A percentile compares a stretch with the other conserved stretches of the same genome.
Conservation (phyloP, 2,113 vertebrate species). For the Microcebus jonahi region DNA sequence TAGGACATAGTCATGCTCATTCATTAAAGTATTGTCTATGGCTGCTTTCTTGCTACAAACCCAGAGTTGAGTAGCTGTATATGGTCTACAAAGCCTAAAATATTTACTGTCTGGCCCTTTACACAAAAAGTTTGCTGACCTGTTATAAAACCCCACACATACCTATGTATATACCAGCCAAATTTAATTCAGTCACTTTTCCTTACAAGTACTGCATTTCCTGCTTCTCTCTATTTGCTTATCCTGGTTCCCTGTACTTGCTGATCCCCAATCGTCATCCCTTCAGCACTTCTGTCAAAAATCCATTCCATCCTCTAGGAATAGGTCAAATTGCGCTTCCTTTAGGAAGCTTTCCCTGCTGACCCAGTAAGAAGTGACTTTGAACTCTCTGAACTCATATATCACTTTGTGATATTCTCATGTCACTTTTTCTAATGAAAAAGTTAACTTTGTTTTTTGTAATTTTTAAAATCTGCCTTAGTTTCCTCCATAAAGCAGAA, state of each 20-base stretch:
- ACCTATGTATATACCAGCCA: not conserved
- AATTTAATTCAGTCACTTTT: not conserved
- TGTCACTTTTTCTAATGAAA: not conserved
- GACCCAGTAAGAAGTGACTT: not conserved
- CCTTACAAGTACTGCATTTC: not conserved
- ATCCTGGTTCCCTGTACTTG: not conserved
- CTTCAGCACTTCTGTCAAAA: not conserved
- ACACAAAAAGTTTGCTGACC: not conserved
- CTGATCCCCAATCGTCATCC: not conserved
- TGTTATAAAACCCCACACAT: not conserved
- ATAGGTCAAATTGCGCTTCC: not conserved
- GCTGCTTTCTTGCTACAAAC: not conserved
- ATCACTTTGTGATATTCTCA: not conserved
- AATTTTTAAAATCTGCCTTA: not conserved
- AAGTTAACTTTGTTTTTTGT: conserved; percentile 38
- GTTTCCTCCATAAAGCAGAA: conserved; percentile 27
- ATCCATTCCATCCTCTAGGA: not conserved
- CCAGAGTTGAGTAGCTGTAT: not conserved
- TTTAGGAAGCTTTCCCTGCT: not conserved
- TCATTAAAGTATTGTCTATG: not conserved
- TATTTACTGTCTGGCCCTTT: not conserved
- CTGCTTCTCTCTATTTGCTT: not conserved
- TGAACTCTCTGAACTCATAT: not conserved
- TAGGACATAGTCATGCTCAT: not conserved
- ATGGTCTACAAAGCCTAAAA: not conserved